Percentiles rank a stretch among this genome's conserved stretches.
These are phyloP conservation scores for Machaerirhynchus nigripectus DNA, from an alignment of 2,113 vertebrate species.

Conservation along the genomic window DNA sequence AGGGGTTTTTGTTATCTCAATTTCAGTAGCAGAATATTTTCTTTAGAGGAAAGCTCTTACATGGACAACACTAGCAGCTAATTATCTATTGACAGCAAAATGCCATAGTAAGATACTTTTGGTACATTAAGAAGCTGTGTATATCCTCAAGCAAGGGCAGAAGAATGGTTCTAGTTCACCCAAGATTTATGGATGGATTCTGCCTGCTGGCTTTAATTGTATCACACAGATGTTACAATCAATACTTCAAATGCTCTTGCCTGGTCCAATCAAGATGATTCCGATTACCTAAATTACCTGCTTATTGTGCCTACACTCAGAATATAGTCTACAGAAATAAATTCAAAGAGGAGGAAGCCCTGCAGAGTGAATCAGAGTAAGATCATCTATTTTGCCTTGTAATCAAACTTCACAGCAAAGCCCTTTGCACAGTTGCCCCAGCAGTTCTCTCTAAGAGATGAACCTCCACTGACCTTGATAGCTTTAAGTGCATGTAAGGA, in stretches of 20 bases:
- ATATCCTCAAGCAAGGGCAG: slow-evolving; percentile 7
- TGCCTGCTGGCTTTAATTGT: slow-evolving; percentile 38
- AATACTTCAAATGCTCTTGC: slow-evolving; percentile 45
- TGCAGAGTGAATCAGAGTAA: neutral
- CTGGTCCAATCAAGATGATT: slow-evolving; percentile 43
- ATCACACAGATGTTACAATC: slow-evolving; percentile 12
- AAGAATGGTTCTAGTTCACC: slow-evolving; percentile 16
- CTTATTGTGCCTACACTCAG: neutral
- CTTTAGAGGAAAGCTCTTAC: neutral
- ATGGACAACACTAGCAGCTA: neutral
- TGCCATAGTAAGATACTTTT: neutral
- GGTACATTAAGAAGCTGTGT: neutral
- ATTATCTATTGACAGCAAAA: slow-evolving; percentile 23
- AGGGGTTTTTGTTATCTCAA: neutral
- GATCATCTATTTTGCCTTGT: neutral
- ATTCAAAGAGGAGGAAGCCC: neutral
- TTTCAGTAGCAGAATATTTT: neutral
- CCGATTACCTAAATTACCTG: slow-evolving; percentile 34
- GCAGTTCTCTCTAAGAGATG: neutral
- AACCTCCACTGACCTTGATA: neutral
- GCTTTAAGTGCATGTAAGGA: rapidly evolving
- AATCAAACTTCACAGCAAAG: neutral
- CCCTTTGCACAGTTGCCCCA: neutral
- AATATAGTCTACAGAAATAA: neutral
- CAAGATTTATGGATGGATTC: slow-evolving; percentile 34